Base-by-base conservation (phyloP, 2,888 invertebrate genomes). In the Griposia aprilina region DNA sequence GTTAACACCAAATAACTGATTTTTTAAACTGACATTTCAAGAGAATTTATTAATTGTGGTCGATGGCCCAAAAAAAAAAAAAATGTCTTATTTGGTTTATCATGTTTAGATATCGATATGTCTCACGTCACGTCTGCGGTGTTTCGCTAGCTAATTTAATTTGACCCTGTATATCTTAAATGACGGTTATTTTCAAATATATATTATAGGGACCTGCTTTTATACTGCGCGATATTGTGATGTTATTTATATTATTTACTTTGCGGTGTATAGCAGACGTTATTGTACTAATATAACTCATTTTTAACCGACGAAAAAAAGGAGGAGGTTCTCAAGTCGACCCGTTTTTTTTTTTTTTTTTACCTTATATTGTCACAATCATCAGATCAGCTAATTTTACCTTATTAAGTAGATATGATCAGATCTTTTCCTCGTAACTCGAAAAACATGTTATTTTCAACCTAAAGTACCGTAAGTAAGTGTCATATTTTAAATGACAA, bases 161-260 rank as follows among this genome's bases (percentile, higher is more conserved):
- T 41, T 41, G 41, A 41, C 2, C 41, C 41, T 41, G 41, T 78
- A 23, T 65, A 63, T 74, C 52, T 45, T 52, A 30, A 73, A 81
- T 81, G 52, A 74, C 2, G 52, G 10, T 66, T 59, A 41, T 76
- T 82, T 59, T 62, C 10, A 62, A 81, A 74, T 36, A 45, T 50
- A 59, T 48, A 30, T 74, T 57, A 20, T 41, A 50, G 55, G 30
- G 17, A 59, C 62, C 74, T 78, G 87, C 74, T 83, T 87, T 87
- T 26, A 70, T 83, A 83, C 15, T 77, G 66, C 10, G 57, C 71
- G 68, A 76, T 50, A 59, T 70, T 73, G 36, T 65, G 6, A n/a
- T 57, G 17, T 52, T 48, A 63, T 63, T 78, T 62, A 57, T 23
- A 67, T 45, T 23, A 78, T 68, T 83, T 63, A 30, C 26, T 50